Evolutionary conservation across 37 sponge, comb jelly and placozoan species (phyloP).

Genomic region (Haliclona indistincta): DNA sequence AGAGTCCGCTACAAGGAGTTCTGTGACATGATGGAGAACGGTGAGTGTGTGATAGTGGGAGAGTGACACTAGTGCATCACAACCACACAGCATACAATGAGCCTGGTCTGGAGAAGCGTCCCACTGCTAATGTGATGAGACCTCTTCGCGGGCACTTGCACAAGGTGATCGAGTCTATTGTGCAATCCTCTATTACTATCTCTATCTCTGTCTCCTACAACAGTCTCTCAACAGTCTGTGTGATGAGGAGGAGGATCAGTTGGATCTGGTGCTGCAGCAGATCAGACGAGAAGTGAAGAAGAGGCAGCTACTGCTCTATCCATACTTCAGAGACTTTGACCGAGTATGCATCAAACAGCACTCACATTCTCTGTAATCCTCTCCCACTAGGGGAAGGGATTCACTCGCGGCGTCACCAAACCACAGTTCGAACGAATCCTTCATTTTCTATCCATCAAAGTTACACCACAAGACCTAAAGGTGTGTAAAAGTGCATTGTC

Average conservation of each 20-base stretch:
- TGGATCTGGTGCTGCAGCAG: slow-evolving; percentile 54
- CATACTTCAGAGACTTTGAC: slow-evolving; percentile 90
- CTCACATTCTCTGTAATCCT: neutral
- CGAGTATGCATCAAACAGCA: slow-evolving; percentile 38
- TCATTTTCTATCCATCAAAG: slow-evolving; percentile 69
- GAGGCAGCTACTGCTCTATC: slow-evolving; percentile 70
- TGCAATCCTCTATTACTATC: neutral
- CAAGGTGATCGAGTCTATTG: slow-evolving; percentile 25
- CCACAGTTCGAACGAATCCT: slow-evolving; percentile 83
- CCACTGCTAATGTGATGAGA: slow-evolving; percentile 58
- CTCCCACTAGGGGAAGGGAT: slow-evolving; percentile 68
- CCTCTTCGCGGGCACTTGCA: slow-evolving; percentile 81
- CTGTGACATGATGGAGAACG: slow-evolving; percentile 89
- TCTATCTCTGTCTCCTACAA: neutral
- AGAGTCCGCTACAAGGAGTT: slow-evolving; percentile 83
- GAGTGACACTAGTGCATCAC: neutral
- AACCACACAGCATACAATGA: slow-evolving; percentile 71
- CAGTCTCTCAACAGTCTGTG: slow-evolving; percentile 57
- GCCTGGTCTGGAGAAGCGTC: slow-evolving; percentile 85
- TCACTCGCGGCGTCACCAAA: slow-evolving; percentile 87
- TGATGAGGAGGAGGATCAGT: slow-evolving; percentile 45
- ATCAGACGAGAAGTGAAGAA: slow-evolving; percentile 60
- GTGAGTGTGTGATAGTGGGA: slow-evolving; percentile 20
- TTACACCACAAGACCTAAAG: slow-evolving; percentile 71
- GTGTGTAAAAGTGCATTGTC: no score